Conservation (phyloP, 2,113 vertebrate species). For the Xenopus laevis region DNA sequence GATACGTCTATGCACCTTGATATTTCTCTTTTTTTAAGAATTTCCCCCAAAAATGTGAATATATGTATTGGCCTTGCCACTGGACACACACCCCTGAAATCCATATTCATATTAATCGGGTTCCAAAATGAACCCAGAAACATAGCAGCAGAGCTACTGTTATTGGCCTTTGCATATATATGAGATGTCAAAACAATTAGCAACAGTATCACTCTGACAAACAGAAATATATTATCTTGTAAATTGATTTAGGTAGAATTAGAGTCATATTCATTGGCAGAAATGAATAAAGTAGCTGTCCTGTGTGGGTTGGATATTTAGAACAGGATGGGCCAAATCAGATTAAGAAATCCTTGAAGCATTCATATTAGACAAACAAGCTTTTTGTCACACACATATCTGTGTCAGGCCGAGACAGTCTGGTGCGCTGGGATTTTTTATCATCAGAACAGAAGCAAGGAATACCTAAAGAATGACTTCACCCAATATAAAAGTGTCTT, state of each 20-base stretch:
- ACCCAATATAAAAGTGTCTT: neutral
- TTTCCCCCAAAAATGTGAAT: too few relatives aligned
- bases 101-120: too few relatives aligned
- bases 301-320: slow-evolving; percentile 3
- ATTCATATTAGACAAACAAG: neutral
- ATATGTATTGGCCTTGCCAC: too few relatives aligned
- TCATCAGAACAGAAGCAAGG: slow-evolving; percentile 24
- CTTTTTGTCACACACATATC: slow-evolving; percentile 40
- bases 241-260: neutral
- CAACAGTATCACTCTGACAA: neutral
- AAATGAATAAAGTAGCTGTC: slow-evolving; percentile 26
- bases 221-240: slow-evolving; percentile 6
- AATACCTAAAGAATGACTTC: slow-evolving; percentile 1
- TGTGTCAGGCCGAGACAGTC: slow-evolving; percentile 34
- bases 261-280: slow-evolving; percentile 2
- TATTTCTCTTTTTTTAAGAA: too few relatives aligned
- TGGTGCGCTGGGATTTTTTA: slow-evolving; percentile 15
- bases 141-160: neutral
- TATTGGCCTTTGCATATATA: neutral
- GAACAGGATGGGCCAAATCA: slow-evolving; percentile 33
- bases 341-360: slow-evolving; percentile 23
- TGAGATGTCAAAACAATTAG: neutral
- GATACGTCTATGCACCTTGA: too few relatives aligned
- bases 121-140: neutral
- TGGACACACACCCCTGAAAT: too few relatives aligned